Evolutionary conservation across 2,888 invertebrate species (phyloP), one percentile per base, ranked within the genome.

Genomic region (Camptogramma bilineatum): DNA sequence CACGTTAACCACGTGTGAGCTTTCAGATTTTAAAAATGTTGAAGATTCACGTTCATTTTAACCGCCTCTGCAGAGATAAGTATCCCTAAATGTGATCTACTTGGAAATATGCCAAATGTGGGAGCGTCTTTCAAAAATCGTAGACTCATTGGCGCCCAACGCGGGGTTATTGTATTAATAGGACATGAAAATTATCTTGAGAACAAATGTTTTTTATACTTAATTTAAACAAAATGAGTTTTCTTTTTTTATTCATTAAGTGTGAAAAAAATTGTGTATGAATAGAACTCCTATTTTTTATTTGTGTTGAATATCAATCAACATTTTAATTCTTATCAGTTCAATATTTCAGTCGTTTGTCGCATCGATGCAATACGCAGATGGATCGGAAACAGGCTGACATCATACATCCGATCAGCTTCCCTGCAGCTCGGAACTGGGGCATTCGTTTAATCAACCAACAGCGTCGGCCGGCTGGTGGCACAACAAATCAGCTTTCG

Each of bases 1-100:
- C 71, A 71, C 72, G 58, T 73, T 62, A 63, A 65, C 78, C 83
- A 82, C 82, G 83, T 83, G 83, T 76, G 73, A 68, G 71, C 68
- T 70, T 72, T 69, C 55, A 62, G 18, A 66, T 68, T 58, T 73
- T 72, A 61, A 75, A 70, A 78, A 72, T 74, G 79, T 39, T 55
- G 53, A 52, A 19, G 52, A 62, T 63, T 68, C 63, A 71, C 71
- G 60, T 65, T 64, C 55, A 21, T 62, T 31, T 58, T 60, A 61
- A 48, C 46, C 44, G 39, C 10, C 16, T 39, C 17, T 55, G 48
- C 52, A 53, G 47, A 63, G 44, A 70, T 52, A 39, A n/a, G n/a
- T n/a, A n/a, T n/a, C n/a, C n/a, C n/a, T 39, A 62, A 64, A 67
- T 62, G 57, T 24, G 62, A 61, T 61, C 52, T 50, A 66, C 59